These are phyloP conservation scores for Deroptyus accipitrinus DNA, from an alignment of 2,113 vertebrate species.

Conservation along the genomic window DNA sequence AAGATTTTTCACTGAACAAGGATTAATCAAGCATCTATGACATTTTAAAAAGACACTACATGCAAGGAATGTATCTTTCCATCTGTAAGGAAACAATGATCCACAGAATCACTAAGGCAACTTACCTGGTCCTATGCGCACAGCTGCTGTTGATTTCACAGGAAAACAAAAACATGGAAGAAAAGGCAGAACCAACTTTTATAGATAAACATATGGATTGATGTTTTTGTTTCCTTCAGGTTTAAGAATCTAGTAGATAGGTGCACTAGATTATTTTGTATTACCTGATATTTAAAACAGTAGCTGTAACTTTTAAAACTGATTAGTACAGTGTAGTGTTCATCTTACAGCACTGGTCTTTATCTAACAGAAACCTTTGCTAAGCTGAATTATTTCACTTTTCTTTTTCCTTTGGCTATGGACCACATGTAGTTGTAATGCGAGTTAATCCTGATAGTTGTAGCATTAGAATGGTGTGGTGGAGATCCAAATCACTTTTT, in stretches of 20 bases:
- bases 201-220: neutral
- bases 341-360: neutral
- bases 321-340: neutral
- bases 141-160: neutral
- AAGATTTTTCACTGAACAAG: slow-evolving; percentile 18
- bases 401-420: neutral
- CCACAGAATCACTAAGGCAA: slow-evolving; percentile 37
- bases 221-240: neutral
- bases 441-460: neutral
- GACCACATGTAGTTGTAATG: neutral
- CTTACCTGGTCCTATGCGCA: neutral
- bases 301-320: neutral
- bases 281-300: neutral
- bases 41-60: slow-evolving; percentile 61
- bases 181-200: neutral
- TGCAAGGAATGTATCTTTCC: slow-evolving; percentile 42
- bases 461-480: neutral
- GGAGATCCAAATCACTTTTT: neutral
- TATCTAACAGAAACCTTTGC: neutral
- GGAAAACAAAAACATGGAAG: neutral
- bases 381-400: neutral
- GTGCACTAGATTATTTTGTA: neutral
- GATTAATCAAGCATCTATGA: slow-evolving; percentile 65
- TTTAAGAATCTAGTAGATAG: neutral
- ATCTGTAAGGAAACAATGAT: slow-evolving; percentile 56